Evolutionary conservation across 2,888 invertebrate species (phyloP), one percentile per base, ranked within the genome.

Genomic region (Lasioglossum malachurum): DNA sequence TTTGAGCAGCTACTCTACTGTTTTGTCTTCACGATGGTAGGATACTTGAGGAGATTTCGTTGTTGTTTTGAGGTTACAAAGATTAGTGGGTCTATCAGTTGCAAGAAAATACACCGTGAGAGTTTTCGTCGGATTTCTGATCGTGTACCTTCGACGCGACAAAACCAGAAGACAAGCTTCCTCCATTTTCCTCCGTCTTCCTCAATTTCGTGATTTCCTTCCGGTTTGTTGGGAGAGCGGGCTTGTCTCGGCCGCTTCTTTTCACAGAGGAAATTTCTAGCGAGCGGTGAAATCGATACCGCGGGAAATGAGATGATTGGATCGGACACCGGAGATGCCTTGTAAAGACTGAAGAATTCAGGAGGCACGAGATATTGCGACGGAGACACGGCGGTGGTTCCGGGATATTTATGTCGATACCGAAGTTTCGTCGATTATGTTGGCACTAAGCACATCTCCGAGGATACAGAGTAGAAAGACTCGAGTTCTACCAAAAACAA

Each of bases 251-350:
- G 75, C 76, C 81, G 87, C 77, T 91, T 88, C 88, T 88, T 90
- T 91, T 91, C 89, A 87, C 82, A 35, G 46, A 84, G 86, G 78
- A 89, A 90, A 89, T 87, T 91, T 88, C 87, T 44, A 81, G 44
- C 90, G 87, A 79, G 75, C 85, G 84, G 78, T 89, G 94, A 93
- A 93, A 94, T 93, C 92, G 93, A 93, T 93, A 93, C 81, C 78
- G 67, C 83, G 87, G 91, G 91, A 93, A 94, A 94, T 90, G 91
- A 93, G 92, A 93, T 92, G 92, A 94, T 94, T 93, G 92, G 89
- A 94, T 94, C 87, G 92, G 93, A 90, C 91, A 87, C 78, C 67
- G 82, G 75, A 82, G 76, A 88, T 78, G 79, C 69, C 82, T 85
- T 57, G 57, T 60, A 41, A 74, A 31, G 64, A 69, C 60, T 75